These are phyloP conservation scores for Diuraphis noxia DNA, from an alignment of 1,140 invertebrate genomes.

Conservation along the genomic window DNA sequence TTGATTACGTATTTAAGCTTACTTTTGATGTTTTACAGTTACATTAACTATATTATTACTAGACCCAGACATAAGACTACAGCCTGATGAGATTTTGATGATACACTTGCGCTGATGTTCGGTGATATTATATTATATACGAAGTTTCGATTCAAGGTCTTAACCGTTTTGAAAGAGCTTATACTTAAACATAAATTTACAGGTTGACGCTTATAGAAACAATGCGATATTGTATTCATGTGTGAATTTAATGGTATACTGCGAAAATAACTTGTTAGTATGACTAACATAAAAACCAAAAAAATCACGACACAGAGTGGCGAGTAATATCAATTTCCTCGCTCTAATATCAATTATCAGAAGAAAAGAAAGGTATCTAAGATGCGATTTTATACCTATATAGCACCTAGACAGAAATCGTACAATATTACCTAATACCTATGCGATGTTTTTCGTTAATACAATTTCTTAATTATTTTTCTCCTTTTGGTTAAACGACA, in stretches of 20 bases:
- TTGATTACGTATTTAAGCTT: background rate
- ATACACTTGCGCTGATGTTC: background rate
- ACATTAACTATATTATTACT: background rate
- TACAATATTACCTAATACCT: no score
- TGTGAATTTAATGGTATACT: background rate
- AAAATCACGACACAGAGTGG: background rate
- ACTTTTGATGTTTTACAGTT: background rate
- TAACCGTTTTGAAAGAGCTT: background rate
- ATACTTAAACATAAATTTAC: background rate
- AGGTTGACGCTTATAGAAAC: background rate
- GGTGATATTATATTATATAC: background rate
- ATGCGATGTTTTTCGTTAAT: no score
- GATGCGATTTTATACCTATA: background rate
- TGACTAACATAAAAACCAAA: background rate
- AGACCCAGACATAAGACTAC: background rate
- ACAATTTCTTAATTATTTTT: no score
- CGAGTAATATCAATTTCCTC: background rate
- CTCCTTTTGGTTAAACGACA: no score
- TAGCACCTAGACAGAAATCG: background rate
- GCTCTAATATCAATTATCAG: background rate
- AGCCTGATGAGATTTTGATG: conserved; percentile 26
- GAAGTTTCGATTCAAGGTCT: background rate
- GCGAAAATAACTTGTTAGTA: background rate
- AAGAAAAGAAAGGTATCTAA: background rate
- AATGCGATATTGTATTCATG: background rate